These are phyloP conservation scores for Lordiphosa stackelbergi DNA, from an alignment of 1,140 invertebrate species.

Conservation along the genomic window DNA sequence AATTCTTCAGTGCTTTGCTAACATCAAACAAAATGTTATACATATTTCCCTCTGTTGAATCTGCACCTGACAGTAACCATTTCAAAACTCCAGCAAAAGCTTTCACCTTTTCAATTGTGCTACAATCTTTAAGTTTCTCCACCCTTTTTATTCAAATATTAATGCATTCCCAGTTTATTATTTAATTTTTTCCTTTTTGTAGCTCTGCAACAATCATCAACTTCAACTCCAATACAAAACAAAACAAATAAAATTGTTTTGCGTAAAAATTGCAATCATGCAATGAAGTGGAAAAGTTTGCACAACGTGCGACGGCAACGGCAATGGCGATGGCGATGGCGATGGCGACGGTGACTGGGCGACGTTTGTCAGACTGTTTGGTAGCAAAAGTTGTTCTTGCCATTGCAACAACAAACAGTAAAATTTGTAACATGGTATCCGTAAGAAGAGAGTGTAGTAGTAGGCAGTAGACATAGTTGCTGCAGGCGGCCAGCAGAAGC, in stretches of 20 bases:
- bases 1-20: too few species aligned
- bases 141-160: conserved; percentile 9
- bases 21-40: too few species aligned
- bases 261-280: conserved; percentile 69
- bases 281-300: conserved; percentile 68
- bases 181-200: not conserved
- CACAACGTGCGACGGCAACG: conserved; percentile 47
- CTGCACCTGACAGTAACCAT: too few species aligned
- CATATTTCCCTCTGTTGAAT: too few species aligned
- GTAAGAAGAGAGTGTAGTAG: conserved; percentile 5
- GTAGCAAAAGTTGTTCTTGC: conserved; percentile 15
- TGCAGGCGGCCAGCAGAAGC: conserved; percentile 35
- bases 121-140: conserved; percentile 8
- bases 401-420: conserved; percentile 28
- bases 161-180: not conserved
- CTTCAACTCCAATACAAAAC: conserved; percentile 27
- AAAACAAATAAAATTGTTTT: conserved; percentile 72
- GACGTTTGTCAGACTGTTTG: conserved; percentile 8
- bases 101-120: conserved; percentile 7
- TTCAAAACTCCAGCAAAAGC: not conserved
- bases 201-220: conserved; percentile 8
- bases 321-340: not conserved
- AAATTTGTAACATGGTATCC: conserved; percentile 33
- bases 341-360: conserved; percentile 19
- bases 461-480: conserved; percentile 30